A percentile compares a stretch with the other conserved stretches of the same genome.
These are phyloP conservation scores for Rattus norvegicus DNA, from an alignment of 2,113 vertebrate genomes.

Conservation along the genomic window GRCr8 NC_086037.1:66567001-66567500, in stretches of 20 bases:
- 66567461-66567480: neutral
- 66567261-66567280: too few relatives aligned
- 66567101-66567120: neutral
- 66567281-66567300: too few relatives aligned
- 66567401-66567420: neutral
- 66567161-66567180: neutral
- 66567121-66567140: neutral
- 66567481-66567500: neutral
- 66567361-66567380: too few relatives aligned
- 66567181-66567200: neutral
- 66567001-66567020: neutral
- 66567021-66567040: neutral
- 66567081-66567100: neutral
- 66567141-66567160: neutral
- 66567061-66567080: neutral
- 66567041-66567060: neutral
- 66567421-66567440: neutral
- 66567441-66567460: neutral
- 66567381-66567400: neutral
- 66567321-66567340: too few relatives aligned
- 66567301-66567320: too few relatives aligned
- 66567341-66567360: too few relatives aligned
- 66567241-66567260: neutral
- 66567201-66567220: neutral
- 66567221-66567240: neutral